A percentile compares a stretch with the other conserved stretches of the same genome.
phyloP scores from a whole-genome alignment of 2,888 invertebrate species.

The Amphiduros pacificus region DNA sequence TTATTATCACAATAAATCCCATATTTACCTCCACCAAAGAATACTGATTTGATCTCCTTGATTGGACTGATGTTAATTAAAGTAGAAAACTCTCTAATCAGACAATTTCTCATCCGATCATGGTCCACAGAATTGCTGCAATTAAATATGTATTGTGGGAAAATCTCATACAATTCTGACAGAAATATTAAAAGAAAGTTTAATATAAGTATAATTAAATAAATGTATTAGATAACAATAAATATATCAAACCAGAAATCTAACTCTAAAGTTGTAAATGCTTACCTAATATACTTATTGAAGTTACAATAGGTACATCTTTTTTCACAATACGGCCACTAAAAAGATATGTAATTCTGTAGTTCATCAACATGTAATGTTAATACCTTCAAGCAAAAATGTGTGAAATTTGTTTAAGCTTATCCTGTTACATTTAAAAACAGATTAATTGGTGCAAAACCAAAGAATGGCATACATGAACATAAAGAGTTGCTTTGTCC shows the following conservation, averaged over 20 bases:
- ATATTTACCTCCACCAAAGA: slow-evolving; percentile 52
- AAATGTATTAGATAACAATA: not conserved
- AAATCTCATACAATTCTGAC: not conserved
- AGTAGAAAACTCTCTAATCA: slow-evolving; percentile 38
- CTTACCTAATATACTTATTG: slow-evolving; percentile 52
- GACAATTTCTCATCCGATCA: slow-evolving; percentile 40
- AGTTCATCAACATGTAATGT: too few relatives aligned
- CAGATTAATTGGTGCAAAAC: not conserved
- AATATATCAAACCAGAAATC: not conserved
- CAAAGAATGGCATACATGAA: slow-evolving; percentile 29
- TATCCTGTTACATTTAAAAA: too few relatives aligned
- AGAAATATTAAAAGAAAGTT: not conserved
- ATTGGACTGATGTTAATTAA: slow-evolving; percentile 37
- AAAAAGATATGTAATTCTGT: slow-evolving; percentile 25
- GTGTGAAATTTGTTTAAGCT: too few relatives aligned
- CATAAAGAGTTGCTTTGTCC: slow-evolving; percentile 27
- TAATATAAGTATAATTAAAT: not conserved
- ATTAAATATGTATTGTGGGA: slow-evolving; percentile 4
- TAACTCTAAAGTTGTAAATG: not conserved
- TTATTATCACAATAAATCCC: not conserved
- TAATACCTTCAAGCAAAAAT: too few relatives aligned
- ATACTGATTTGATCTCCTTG: slow-evolving; percentile 40
- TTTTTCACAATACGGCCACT: slow-evolving; percentile 54
- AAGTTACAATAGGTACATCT: slow-evolving; percentile 55
- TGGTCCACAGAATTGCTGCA: slow-evolving; percentile 42